Base-by-base conservation (phyloP, 1,140 invertebrate genomes). In the Coptotermes formosanus region DNA sequence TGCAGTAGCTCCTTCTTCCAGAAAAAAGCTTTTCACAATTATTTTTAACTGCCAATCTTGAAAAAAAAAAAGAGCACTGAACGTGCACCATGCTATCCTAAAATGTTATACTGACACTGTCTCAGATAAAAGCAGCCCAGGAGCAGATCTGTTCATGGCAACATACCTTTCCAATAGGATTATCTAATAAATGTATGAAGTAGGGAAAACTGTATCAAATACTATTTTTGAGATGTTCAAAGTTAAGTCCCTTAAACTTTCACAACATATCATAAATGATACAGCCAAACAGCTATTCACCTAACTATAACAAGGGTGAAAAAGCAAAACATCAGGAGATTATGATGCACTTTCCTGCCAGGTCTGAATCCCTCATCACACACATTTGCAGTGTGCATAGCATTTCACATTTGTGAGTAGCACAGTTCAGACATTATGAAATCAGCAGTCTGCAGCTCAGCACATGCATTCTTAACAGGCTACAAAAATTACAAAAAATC, bases 371-470 rank as follows among this genome's bases (percentile, higher is more conserved):
- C 8, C 64, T 16, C 64, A 75, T 75, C 25, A 30, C 64, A 75
- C n/a, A 75, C 25, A 16, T 64, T 64, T n/a, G 25, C 19, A 64
- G 59, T 21, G 25, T 9, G 21, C 59, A 64, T 3, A 75, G 7
- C 19, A 19, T 55, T 55, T 55, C 52, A 55, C 14, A 25, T 30
- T 14, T n/a, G 9, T 75, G 64, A 75, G 64, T 30, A 75, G 64
- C 25, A 75, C 7, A 75, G 64, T 75, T 30, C 25, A n/a, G 7
- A 8, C 25, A 30, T 75, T 75, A 75, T 75, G 64, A 30, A 75
- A 75, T 75, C 8, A 75, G n/a, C n/a, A 75, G 64, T 30, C 64
- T n/a, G 64, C n/a, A 75, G 64, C 64, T 75, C n/a, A 75, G 64
- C 25, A 75, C n/a, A 75, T 75, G 30, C 8, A 75, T 75, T 75